phyloP scores from a whole-genome alignment of 1,140 invertebrate species.

The Saxidomus purpurata region DNA sequence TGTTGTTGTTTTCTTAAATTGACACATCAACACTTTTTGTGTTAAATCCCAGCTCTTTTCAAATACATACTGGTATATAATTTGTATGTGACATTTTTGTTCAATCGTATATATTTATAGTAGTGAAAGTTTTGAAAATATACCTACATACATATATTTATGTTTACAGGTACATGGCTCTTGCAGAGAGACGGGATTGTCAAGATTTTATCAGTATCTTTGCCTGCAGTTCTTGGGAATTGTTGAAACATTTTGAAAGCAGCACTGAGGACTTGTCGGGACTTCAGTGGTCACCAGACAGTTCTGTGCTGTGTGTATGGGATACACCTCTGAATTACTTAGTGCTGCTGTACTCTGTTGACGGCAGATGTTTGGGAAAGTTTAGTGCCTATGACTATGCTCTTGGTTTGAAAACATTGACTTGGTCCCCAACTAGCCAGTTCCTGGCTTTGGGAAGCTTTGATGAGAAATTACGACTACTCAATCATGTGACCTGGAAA shows the following conservation, averaged over 20 bases:
- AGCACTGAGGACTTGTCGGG: slow-evolving; percentile 86
- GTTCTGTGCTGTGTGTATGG: slow-evolving; percentile 85
- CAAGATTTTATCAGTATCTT: slow-evolving; percentile 87
- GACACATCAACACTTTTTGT: too few species aligned
- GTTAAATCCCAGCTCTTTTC: too few species aligned
- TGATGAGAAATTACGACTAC: slow-evolving; percentile 86
- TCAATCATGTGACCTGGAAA: slow-evolving; percentile 87
- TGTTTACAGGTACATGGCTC: slow-evolving; percentile 84
- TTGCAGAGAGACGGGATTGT: slow-evolving; percentile 87
- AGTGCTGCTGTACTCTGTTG: slow-evolving; percentile 85
- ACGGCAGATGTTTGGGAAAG: slow-evolving; percentile 85
- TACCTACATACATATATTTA: too few species aligned
- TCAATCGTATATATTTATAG: too few species aligned
- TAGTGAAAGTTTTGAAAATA: too few species aligned
- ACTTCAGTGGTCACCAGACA: slow-evolving; percentile 86
- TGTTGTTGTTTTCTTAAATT: too few species aligned
- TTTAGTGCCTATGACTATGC: slow-evolving; percentile 86
- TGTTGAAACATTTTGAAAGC: slow-evolving; percentile 87
- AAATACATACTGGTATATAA: too few species aligned
- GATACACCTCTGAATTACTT: slow-evolving; percentile 86
- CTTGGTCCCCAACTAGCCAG: slow-evolving; percentile 87
- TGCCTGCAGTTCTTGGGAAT: slow-evolving; percentile 86
- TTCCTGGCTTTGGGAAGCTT: slow-evolving; percentile 87
- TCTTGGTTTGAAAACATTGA: slow-evolving; percentile 86
- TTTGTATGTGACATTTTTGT: too few species aligned